Conservation (phyloP, 2,113 vertebrate genomes). For the Bujurquina vittata region DNA sequence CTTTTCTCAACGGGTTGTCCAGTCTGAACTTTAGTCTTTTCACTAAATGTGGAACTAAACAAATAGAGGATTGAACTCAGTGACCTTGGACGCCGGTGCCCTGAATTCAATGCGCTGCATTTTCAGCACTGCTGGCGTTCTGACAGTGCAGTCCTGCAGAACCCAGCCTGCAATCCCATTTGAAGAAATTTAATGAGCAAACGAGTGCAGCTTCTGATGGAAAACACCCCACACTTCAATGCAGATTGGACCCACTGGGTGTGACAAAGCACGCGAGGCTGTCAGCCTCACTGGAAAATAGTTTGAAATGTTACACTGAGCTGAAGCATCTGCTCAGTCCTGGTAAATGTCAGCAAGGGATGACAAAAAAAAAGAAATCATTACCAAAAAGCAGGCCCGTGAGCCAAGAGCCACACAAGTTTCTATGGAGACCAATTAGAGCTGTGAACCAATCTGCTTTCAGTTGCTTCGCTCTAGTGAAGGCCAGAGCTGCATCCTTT, state of each 20-base stretch:
- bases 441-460: neutral
- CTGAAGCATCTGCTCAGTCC: neutral
- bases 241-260: neutral
- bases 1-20: neutral
- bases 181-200: neutral
- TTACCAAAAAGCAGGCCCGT: neutral
- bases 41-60: neutral
- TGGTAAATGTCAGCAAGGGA: neutral
- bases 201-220: neutral
- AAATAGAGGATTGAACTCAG: neutral
- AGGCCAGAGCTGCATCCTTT: neutral
- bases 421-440: neutral
- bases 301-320: neutral
- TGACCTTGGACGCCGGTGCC: neutral
- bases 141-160: neutral
- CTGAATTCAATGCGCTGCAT: neutral
- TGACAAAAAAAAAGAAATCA: constrained; percentile 5
- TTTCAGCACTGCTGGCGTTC: neutral
- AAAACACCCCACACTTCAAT: neutral
- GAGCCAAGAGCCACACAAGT: neutral
- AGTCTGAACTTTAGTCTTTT: neutral
- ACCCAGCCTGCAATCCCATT: neutral
- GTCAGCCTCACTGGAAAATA: neutral
- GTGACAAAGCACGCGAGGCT: neutral
- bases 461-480: neutral